Conservation (phyloP, 2,797 vertebrate genomes). For the Megaceryle alcyon region DNA sequence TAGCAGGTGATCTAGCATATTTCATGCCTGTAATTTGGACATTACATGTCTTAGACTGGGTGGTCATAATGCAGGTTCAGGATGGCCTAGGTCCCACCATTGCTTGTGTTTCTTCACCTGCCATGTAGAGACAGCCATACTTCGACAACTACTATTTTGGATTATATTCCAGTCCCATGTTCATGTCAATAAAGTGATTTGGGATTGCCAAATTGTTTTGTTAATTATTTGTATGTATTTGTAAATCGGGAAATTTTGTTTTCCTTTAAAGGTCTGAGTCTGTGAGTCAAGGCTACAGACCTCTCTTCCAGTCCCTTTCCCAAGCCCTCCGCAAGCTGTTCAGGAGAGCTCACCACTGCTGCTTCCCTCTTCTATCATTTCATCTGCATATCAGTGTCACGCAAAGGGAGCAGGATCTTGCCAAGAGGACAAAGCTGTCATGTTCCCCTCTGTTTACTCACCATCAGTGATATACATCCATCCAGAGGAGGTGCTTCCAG, state of each 20-base stretch:
- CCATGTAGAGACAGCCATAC: neutral
- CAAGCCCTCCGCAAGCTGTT: neutral
- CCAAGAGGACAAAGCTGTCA: neutral
- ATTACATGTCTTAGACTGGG: fast-evolving
- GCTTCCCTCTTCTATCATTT: neutral
- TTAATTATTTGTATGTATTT: neutral
- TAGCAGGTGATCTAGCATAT: neutral
- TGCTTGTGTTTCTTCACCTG: neutral
- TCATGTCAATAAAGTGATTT: neutral
- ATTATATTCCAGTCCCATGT: neutral
- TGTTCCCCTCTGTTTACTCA: neutral
- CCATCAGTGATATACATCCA: neutral
- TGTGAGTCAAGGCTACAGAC: neutral
- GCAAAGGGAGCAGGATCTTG: neutral
- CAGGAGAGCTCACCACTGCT: neutral
- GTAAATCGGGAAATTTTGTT: neutral
- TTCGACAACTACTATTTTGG: neutral
- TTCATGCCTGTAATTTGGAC: neutral
- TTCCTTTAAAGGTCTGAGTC: neutral
- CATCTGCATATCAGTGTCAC: neutral
- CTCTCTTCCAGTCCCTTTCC: neutral
- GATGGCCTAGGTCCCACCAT: fast-evolving
- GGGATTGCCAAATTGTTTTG: neutral
- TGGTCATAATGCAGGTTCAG: neutral
- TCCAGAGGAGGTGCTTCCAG: neutral